These are phyloP conservation scores for Aspidapion aeneum DNA, from an alignment of 2,888 invertebrate genomes.

Conservation along the genomic window DNA sequence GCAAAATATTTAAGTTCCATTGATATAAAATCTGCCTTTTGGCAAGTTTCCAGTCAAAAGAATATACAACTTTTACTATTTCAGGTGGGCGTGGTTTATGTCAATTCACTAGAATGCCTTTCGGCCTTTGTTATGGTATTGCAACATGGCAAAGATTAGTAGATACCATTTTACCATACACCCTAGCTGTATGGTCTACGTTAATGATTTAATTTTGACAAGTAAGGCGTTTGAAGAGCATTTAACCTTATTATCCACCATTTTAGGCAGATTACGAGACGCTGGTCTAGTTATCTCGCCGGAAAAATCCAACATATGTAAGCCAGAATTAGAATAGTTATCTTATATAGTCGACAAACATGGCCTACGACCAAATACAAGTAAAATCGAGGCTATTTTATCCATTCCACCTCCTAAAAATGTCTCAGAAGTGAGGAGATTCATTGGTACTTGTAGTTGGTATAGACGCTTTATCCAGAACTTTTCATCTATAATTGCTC, in stretches of 20 bases:
- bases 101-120: conserved; percentile 18
- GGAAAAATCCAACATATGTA: conserved; percentile 33
- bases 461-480: conserved; percentile 22
- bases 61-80: conserved; percentile 14
- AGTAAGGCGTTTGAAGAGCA: neutral
- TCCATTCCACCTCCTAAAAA: conserved; percentile 20
- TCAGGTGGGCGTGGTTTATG: conserved; percentile 5
- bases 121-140: conserved; percentile 10
- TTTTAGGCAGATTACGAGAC: conserved; percentile 2
- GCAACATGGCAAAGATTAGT: conserved; percentile 17
- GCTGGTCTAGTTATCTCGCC: too few relatives aligned
- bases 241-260: neutral
- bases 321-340: conserved; percentile 32
- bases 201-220: neutral
- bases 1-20: conserved; percentile 12
- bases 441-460: too few relatives aligned
- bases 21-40: conserved; percentile 13
- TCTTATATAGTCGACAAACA: conserved; percentile 35
- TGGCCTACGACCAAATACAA: conserved; percentile 30
- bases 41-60: conserved; percentile 10
- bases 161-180: conserved; percentile 9
- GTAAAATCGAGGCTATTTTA: conserved; percentile 26
- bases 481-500: too few relatives aligned
- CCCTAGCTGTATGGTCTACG: neutral
- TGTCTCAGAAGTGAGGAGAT: conserved; percentile 11